phyloP scores from a whole-genome alignment of 2,797 vertebrate species.

The Micrastur ruficollis region DNA sequence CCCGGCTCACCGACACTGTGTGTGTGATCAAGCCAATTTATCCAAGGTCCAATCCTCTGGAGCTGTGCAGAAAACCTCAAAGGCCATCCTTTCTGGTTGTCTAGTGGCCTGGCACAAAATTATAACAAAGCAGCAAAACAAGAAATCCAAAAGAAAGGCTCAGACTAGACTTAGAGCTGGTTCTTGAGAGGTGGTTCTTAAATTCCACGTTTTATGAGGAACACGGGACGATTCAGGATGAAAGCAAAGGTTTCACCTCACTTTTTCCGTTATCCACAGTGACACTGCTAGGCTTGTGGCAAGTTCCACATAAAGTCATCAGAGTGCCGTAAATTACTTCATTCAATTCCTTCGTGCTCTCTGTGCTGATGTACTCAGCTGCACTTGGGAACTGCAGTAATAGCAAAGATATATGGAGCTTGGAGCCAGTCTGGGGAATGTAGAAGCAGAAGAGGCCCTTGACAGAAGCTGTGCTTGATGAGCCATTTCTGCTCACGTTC shows the following conservation, averaged over 20 bases:
- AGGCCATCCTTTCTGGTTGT: background rate
- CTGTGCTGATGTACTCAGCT: background rate
- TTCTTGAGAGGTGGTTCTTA: background rate
- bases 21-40: background rate
- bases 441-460: background rate
- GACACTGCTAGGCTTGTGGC: background rate
- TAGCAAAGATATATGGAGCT: background rate
- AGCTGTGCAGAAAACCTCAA: background rate
- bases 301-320: background rate
- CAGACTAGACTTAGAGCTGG: background rate
- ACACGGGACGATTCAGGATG: accelerated
- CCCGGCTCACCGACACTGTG: background rate
- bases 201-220: background rate
- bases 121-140: background rate
- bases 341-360: background rate
- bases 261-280: background rate
- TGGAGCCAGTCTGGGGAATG: background rate
- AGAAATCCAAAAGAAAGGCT: background rate
- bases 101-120: background rate
- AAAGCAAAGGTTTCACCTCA: background rate
- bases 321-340: background rate
- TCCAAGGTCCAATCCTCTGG: background rate
- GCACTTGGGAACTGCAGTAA: background rate
- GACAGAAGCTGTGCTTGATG: background rate
- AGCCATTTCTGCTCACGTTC: background rate